These are phyloP conservation scores for Pomacea maculata DNA, from an alignment of 1,140 invertebrate species.

Conservation along the genomic window DNA sequence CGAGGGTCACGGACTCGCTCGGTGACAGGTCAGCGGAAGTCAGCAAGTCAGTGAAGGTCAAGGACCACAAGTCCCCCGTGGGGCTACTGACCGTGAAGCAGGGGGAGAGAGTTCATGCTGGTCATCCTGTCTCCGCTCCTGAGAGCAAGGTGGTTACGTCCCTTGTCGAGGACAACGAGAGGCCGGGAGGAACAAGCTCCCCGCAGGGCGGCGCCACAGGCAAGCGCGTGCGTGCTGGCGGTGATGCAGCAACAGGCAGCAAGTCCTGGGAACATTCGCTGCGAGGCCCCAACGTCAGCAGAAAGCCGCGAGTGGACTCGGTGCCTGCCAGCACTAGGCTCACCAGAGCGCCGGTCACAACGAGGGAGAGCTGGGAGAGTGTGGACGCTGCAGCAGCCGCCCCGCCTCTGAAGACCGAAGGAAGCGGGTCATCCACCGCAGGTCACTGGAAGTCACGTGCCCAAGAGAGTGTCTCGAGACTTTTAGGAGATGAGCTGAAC, in stretches of 20 bases:
- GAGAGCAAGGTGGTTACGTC: not conserved
- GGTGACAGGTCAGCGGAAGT: not conserved
- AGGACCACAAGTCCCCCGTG: not conserved
- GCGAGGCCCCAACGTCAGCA: conserved; percentile 4
- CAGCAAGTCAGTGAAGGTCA: not conserved
- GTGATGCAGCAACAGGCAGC: not conserved
- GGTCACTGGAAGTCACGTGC: not conserved
- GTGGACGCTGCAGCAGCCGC: not conserved
- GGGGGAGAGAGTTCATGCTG: not conserved
- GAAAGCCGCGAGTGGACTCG: not conserved
- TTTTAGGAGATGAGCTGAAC: not conserved
- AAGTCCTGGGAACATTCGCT: conserved; percentile 4
- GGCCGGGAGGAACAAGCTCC: not conserved
- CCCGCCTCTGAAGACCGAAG: not conserved
- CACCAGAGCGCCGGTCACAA: not conserved
- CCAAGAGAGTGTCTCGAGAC: not conserved
- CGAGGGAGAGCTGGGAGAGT: not conserved
- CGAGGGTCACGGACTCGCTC: not conserved
- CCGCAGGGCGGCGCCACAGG: not conserved
- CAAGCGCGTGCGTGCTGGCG: not conserved
- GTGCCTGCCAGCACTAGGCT: too few species aligned
- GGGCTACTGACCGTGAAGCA: not conserved
- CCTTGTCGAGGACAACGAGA: not conserved
- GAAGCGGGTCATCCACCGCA: not conserved
- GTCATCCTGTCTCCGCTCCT: too few species aligned